Conservation (phyloP, 2,113 vertebrate species). For the Pachypanchax playfairii region DNA sequence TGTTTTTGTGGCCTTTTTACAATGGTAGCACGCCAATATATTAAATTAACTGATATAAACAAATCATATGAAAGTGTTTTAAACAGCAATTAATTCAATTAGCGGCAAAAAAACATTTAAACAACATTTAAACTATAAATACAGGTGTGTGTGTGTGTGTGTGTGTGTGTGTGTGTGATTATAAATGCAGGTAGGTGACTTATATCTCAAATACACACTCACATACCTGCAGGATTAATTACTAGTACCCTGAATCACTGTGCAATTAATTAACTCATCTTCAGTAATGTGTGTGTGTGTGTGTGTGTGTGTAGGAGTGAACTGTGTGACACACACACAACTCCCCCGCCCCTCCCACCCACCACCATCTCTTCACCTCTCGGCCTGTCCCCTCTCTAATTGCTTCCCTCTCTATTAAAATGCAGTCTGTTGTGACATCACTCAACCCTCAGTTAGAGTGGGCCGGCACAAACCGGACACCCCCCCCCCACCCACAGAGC, state of each 20-base stretch:
- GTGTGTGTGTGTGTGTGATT: conserved; percentile 25
- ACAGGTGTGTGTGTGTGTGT: too few species aligned
- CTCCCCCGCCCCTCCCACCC: conserved; percentile 74
- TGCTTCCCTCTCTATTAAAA: conserved; percentile 81
- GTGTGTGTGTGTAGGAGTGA: conserved; percentile 61
- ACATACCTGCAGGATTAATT: conserved; percentile 78
- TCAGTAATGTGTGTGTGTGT: conserved; percentile 77
- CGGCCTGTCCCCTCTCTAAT: conserved; percentile 77
- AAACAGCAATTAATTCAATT: too few species aligned
- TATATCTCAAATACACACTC: conserved; percentile 71
- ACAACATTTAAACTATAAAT: too few species aligned
- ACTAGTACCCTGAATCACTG: conserved; percentile 77
- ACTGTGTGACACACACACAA: conserved; percentile 69
- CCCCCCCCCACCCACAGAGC: conserved; percentile 22
- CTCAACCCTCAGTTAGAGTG: conserved; percentile 70
- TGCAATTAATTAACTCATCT: conserved; percentile 83
- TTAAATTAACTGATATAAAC: too few species aligned
- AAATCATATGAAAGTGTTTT: too few species aligned
- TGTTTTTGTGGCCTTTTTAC: too few species aligned
- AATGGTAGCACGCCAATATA: too few species aligned
- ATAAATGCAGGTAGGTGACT: conserved; percentile 58
- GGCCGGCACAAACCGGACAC: conserved; percentile 43
- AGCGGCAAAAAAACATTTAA: too few species aligned
- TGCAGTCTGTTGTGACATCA: conserved; percentile 81
- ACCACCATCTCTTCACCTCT: conserved; percentile 77